Conservation (phyloP, 35 echinoderm and acorn worm genomes). For the Ptychodera flava region DNA sequence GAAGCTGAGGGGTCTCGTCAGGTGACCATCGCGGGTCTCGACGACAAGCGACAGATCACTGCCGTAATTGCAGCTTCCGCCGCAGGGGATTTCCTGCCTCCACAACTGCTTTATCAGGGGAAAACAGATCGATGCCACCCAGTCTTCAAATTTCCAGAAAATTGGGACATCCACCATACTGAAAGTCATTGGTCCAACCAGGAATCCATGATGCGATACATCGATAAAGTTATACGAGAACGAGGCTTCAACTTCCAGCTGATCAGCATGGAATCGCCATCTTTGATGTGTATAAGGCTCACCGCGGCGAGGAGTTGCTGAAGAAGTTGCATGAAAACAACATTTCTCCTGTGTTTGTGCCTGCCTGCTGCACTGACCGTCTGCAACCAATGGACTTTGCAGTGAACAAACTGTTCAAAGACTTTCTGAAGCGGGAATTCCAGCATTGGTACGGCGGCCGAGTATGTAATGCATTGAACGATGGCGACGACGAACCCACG, state of each 20-base stretch:
- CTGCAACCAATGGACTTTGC: constrained; percentile 26
- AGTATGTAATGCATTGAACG: background rate
- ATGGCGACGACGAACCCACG: too few relatives aligned
- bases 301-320: constrained; percentile 1
- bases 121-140: constrained; percentile 46
- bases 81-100: constrained; percentile 26
- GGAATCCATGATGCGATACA: too few relatives aligned
- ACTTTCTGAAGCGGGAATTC: constrained; percentile 9
- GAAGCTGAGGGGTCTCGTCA: constrained; percentile 20
- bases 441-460: constrained; percentile 17
- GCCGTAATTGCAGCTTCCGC: constrained; percentile 25
- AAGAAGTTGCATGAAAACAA: constrained; percentile 9
- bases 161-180: constrained; percentile 53
- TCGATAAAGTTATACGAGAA: too few relatives aligned
- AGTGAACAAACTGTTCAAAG: constrained; percentile 15
- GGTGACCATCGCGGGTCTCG: constrained; percentile 31
- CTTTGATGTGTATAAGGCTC: too few relatives aligned
- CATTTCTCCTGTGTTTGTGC: constrained; percentile 2
- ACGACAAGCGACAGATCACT: constrained; percentile 49
- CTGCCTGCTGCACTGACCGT: too few relatives aligned
- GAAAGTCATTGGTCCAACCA: too few relatives aligned
- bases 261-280: constrained; percentile 19
- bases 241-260: too few relatives aligned
- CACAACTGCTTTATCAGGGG: too few relatives aligned
- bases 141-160: constrained; percentile 32